A percentile compares a stretch with the other conserved stretches of the same genome.
Evolutionary conservation across 1,140 invertebrate genomes (phyloP).

Genomic region (Macrobrachium rosenbergii): DNA sequence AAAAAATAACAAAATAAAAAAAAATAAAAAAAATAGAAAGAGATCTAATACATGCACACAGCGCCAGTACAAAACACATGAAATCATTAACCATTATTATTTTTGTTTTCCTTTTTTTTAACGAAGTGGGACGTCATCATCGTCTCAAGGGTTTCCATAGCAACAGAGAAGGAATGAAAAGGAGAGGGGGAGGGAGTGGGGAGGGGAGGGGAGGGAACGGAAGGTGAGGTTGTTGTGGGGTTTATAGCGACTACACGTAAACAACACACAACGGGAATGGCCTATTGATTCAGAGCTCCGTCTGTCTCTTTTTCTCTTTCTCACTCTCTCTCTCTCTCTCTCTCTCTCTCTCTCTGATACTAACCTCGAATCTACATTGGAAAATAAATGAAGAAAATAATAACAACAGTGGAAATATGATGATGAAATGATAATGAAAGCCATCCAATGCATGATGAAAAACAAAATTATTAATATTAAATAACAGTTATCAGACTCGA

Average conservation of each 20-base stretch:
- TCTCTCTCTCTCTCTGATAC: background rate
- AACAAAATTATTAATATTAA: too few relatives aligned
- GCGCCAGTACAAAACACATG: conserved; percentile 17
- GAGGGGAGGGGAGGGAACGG: background rate
- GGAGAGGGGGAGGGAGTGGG: background rate
- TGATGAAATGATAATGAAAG: too few relatives aligned
- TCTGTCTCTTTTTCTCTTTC: background rate
- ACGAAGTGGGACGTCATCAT: conserved; percentile 7
- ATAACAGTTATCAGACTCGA: too few relatives aligned
- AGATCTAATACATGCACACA: background rate
- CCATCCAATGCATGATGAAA: too few relatives aligned
- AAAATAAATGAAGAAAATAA: too few relatives aligned
- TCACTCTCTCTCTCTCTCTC: conserved; percentile 28
- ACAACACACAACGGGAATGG: background rate
- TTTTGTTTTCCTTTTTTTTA: background rate
- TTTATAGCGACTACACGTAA: background rate
- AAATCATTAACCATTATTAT: conserved; percentile 17
- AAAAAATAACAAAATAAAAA: background rate
- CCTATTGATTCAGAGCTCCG: background rate
- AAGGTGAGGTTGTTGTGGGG: conserved; percentile 4
- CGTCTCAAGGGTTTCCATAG: conserved; percentile 23
- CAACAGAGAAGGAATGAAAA: background rate
- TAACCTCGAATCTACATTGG: background rate
- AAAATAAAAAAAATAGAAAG: background rate
- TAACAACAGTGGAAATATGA: too few relatives aligned